Conservation (phyloP, 2,797 vertebrate genomes). For the Sebastes umbrosus region DNA sequence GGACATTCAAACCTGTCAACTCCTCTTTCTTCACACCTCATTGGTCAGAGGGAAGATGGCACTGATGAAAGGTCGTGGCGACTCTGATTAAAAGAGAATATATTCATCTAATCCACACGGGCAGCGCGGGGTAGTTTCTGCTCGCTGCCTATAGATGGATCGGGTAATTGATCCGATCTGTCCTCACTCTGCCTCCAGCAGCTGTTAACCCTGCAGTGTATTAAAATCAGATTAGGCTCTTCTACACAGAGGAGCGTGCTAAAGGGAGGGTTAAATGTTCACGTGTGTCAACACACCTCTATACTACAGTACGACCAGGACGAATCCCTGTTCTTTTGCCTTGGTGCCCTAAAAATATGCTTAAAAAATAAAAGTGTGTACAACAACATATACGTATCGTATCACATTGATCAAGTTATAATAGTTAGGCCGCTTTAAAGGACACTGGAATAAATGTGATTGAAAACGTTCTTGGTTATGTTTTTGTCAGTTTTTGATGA, state of each 20-base stretch:
- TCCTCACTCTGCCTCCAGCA: slow-evolving; percentile 51
- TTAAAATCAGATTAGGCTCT: slow-evolving; percentile 62
- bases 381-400: not conserved
- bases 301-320: not conserved
- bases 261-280: slow-evolving; percentile 18
- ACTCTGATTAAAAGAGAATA: slow-evolving; percentile 63
- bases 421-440: not conserved
- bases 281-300: slow-evolving; percentile 32
- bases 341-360: not conserved
- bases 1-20: slow-evolving; percentile 73
- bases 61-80: slow-evolving; percentile 63
- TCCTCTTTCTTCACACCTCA: slow-evolving; percentile 66
- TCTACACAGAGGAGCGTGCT: slow-evolving; percentile 23
- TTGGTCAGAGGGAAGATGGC: slow-evolving; percentile 58
- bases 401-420: not conserved
- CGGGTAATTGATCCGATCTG: slow-evolving; percentile 67
- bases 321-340: not conserved
- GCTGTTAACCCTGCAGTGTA: slow-evolving; percentile 66
- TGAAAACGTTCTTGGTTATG: not conserved
- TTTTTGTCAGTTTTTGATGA: not conserved
- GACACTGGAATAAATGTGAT: not conserved
- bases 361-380: not conserved
- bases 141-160: slow-evolving; percentile 56
- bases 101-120: slow-evolving; percentile 40
- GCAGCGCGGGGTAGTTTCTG: slow-evolving; percentile 19